Percentiles rank a stretch among this genome's conserved stretches.
Evolutionary conservation across 2,888 invertebrate species (phyloP).

Genomic region (Heliothis peltigera): DNA sequence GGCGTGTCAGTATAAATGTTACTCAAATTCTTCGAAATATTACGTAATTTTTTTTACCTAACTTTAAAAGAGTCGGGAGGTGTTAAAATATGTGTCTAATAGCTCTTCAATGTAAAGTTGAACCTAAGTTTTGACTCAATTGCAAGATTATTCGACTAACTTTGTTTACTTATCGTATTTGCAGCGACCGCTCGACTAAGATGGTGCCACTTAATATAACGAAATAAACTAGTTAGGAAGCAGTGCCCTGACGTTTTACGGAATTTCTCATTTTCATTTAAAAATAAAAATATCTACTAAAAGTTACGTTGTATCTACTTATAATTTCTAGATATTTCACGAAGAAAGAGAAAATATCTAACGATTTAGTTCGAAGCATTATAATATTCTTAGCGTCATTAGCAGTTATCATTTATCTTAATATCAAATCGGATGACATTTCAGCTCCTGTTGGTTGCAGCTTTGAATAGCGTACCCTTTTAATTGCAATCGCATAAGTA

Average conservation of each 20-base stretch:
- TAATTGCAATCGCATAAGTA: neutral
- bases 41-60: no score
- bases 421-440: neutral
- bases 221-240: conserved; percentile 43
- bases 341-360: neutral
- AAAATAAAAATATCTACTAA: conserved; percentile 12
- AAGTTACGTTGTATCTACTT: neutral
- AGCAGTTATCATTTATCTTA: neutral
- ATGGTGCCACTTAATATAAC: conserved; percentile 55
- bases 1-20: no score
- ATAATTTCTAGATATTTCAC: no score
- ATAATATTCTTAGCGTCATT: neutral
- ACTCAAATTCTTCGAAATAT: no score
- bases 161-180: conserved; percentile 77
- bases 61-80: no score
- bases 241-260: conserved; percentile 34
- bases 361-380: neutral
- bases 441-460: neutral
- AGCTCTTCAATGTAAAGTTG: conserved; percentile 68
- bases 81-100: conserved; percentile 23
- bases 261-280: conserved; percentile 30
- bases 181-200: conserved; percentile 65
- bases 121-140: conserved; percentile 75
- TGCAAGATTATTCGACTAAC: conserved; percentile 77
- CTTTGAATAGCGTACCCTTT: neutral